Evolutionary conservation across 2,888 invertebrate genomes (phyloP).

Genomic region (Malachius bipustulatus): DNA sequence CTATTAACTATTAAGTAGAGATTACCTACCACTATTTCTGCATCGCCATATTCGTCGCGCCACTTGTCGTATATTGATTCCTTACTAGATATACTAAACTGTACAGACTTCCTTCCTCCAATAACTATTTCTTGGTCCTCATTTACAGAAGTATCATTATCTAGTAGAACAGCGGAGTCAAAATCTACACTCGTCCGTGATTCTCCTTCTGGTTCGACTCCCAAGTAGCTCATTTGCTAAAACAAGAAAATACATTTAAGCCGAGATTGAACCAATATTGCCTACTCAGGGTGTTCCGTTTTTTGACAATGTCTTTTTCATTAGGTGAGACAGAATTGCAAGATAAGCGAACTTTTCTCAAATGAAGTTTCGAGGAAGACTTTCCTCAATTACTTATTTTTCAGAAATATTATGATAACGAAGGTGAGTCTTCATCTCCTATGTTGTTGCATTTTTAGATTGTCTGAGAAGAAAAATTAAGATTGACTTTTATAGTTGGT

Average conservation of each 20-base stretch:
- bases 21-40: slow-evolving; percentile 62
- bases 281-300: no score
- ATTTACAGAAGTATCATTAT: slow-evolving; percentile 42
- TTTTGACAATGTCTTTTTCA: no score
- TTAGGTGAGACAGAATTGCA: no score
- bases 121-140: slow-evolving; percentile 56
- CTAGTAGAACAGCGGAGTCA: slow-evolving; percentile 33
- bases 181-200: slow-evolving; percentile 49
- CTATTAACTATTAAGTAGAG: slow-evolving; percentile 8
- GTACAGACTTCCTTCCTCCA: slow-evolving; percentile 36
- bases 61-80: slow-evolving; percentile 64
- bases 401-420: no score
- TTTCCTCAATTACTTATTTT: no score
- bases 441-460: no score
- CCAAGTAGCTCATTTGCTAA: slow-evolving; percentile 30
- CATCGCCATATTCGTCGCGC: slow-evolving; percentile 56
- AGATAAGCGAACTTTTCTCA: no score
- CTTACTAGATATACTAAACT: slow-evolving; percentile 44
- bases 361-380: no score
- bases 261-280: no score
- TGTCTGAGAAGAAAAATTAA: no score
- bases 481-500: no score
- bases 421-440: no score
- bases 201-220: slow-evolving; percentile 52
- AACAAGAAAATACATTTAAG: slow-evolving; percentile 10